Base-by-base conservation (phyloP, 2,888 invertebrate genomes). In the Timandra comae region DNA sequence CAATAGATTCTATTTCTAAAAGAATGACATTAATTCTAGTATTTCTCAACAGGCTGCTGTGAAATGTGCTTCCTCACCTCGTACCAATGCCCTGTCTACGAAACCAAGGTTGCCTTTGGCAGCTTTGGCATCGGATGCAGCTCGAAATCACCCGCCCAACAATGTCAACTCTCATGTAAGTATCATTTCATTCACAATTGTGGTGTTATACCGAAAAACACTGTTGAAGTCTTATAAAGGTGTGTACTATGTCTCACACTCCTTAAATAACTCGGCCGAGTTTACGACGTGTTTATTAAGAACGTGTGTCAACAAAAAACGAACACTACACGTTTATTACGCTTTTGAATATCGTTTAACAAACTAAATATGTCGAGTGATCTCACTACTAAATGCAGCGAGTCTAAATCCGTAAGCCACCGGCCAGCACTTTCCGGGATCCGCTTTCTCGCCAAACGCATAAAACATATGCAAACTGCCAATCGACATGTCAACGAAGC, bases 121-220 rank as follows among this genome's bases (percentile, higher is more conserved):
- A 39, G 74, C 81, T 48, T 53, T 82, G 56, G 69, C 78, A 39
- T 70, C 75, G 45, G 84, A 82, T 56, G 58, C 79, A 30, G 62
- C 73, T 48, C 76, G 84, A 46, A 80, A 73, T 58, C 81, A 81
- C 67, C 75, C 82, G 56, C 71, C 82, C 64, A 78, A 77, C 70
- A 84, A 79, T 52, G 84, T 82, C 67, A 84, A 81, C 71, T 76
- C 82, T 57, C 81, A 82, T 67, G 85, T 85, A 66, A 81, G 85
- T 78, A 42, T 6, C 9, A 10, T 24, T n/a, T 19, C 28, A 16
- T n/a, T n/a, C n/a, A n/a, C n/a, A n/a, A n/a, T n/a, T n/a, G n/a
- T n/a, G n/a, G n/a, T n/a, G n/a, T n/a, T n/a, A n/a, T n/a, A n/a
- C n/a, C n/a, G n/a, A n/a, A n/a, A n/a, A n/a, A n/a, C n/a, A n/a